These are phyloP conservation scores for Hydrolagus affinis DNA, from an alignment of 2,113 vertebrate species.

Conservation along the genomic window DNA sequence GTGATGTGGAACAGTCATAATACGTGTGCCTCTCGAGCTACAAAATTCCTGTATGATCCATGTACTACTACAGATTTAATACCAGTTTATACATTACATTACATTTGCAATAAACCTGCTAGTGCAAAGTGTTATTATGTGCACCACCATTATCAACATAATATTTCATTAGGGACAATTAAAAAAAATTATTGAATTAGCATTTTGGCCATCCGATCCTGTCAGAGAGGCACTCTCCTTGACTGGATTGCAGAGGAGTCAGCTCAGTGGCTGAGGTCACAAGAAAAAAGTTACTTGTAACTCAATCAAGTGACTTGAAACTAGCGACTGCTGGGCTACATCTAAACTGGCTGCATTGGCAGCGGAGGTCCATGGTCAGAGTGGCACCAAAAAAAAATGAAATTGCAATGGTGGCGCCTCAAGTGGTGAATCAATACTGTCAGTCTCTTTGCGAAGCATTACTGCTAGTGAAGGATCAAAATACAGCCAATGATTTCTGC, in stretches of 20 bases:
- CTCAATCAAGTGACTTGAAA: background rate
- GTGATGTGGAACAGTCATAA: background rate
- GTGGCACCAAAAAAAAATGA: background rate
- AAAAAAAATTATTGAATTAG: background rate
- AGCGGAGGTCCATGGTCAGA: background rate
- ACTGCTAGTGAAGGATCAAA: background rate
- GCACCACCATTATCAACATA: background rate
- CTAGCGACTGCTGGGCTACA: background rate
- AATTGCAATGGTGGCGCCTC: background rate
- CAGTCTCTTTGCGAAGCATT: background rate
- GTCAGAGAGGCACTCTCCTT: too few species aligned
- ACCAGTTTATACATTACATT: background rate
- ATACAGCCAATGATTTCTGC: background rate
- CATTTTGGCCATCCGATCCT: background rate
- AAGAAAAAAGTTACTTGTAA: too few species aligned
- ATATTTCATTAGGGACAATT: background rate
- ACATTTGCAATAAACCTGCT: background rate
- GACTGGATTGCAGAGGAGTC: background rate
- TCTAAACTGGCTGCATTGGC: background rate
- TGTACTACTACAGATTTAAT: background rate
- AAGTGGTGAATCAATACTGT: background rate
- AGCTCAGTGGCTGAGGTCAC: too few species aligned
- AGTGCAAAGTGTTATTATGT: background rate
- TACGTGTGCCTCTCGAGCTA: background rate
- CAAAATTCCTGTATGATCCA: background rate